Evolutionary conservation across 2,888 invertebrate genomes (phyloP).

Genomic region (Chesias legatella): DNA sequence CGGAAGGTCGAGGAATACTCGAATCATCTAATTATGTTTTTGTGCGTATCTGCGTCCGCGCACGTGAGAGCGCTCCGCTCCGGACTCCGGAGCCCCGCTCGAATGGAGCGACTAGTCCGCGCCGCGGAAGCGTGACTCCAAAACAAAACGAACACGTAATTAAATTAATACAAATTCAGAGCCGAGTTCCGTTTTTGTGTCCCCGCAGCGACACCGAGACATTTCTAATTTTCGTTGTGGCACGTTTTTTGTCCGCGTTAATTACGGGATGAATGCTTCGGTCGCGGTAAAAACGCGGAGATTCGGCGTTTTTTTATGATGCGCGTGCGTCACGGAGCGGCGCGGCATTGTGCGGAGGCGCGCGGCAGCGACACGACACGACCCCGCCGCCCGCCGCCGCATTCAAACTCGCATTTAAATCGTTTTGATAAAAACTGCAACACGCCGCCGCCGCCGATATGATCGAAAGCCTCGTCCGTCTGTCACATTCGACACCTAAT

Average conservation of each 20-base stretch:
- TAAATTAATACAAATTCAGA: constrained; percentile 66
- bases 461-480: constrained; percentile 14
- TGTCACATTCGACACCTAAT: constrained; percentile 17
- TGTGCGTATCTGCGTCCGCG: constrained; percentile 30
- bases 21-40: constrained; percentile 49
- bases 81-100: not conserved
- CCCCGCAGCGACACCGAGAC: constrained; percentile 57
- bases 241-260: constrained; percentile 68
- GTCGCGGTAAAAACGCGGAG: constrained; percentile 38
- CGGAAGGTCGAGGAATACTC: constrained; percentile 32
- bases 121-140: constrained; percentile 33
- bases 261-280: constrained; percentile 69
- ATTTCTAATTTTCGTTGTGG: constrained; percentile 70
- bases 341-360: constrained; percentile 19
- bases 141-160: constrained; percentile 64
- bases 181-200: constrained; percentile 51
- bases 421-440: too few relatives aligned
- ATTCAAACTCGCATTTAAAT: constrained; percentile 22
- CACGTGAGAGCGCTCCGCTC: constrained; percentile 1
- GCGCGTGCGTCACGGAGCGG: constrained; percentile 62
- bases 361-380: constrained; percentile 16
- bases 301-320: constrained; percentile 39
- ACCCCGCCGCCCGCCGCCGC: constrained; percentile 4
- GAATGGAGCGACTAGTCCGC: constrained; percentile 1
- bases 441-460: too few relatives aligned